Evolutionary conservation across 2,888 invertebrate species (phyloP).

Genomic region (Cosmia pyralina): DNA sequence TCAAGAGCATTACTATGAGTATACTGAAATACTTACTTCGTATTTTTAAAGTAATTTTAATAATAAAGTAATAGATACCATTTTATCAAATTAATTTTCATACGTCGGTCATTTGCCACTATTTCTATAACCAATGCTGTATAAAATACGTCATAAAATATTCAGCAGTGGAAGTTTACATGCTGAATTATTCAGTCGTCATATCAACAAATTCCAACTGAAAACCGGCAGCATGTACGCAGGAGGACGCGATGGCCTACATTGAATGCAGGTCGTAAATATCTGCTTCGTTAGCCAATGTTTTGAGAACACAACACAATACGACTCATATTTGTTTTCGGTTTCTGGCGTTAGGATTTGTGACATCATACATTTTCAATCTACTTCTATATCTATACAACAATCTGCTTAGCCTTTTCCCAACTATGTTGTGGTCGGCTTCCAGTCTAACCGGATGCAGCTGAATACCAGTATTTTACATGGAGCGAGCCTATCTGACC

Average conservation of each 20-base stretch:
- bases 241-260: constrained; percentile 34
- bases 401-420: no score
- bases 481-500: no score
- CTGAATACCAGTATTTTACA: no score
- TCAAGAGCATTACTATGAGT: neutral
- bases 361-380: neutral
- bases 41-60: neutral
- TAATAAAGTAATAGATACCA: neutral
- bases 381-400: no score
- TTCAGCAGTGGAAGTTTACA: neutral
- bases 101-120: neutral
- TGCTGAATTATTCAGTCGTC: neutral
- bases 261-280: constrained; percentile 39
- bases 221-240: constrained; percentile 5
- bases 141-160: neutral
- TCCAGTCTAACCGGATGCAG: no score
- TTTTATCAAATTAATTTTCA: neutral
- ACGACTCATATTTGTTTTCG: neutral
- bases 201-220: constrained; percentile 29
- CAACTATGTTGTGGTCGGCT: no score
- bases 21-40: neutral
- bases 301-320: constrained; percentile 5
- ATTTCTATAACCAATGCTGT: no score
- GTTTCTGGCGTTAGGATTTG: neutral
- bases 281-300: constrained; percentile 7